Evolutionary conservation across 1,140 invertebrate species (phyloP).

Genomic region (Stratiolaelaps scimitus): DNA sequence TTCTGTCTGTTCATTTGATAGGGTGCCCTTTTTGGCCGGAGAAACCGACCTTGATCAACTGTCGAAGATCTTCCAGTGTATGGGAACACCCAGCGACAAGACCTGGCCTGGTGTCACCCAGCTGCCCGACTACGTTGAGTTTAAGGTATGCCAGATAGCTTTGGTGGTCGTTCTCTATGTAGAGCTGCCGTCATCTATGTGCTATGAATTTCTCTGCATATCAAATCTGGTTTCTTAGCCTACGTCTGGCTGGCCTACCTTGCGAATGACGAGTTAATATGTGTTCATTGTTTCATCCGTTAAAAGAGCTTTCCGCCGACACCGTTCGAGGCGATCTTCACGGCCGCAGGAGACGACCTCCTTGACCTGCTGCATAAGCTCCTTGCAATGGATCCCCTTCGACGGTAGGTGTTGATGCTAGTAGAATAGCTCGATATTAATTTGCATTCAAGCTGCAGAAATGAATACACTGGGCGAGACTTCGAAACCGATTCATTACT

Average conservation of each 20-base stretch:
- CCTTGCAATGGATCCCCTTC: slow-evolving; percentile 68
- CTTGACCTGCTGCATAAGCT: slow-evolving; percentile 65
- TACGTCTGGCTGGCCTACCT: no score
- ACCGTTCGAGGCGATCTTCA: slow-evolving; percentile 80
- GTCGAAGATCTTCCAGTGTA: slow-evolving; percentile 77
- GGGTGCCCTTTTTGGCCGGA: slow-evolving; percentile 82
- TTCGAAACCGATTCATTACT: background rate
- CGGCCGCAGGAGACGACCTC: slow-evolving; percentile 85
- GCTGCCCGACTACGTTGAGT: slow-evolving; percentile 82
- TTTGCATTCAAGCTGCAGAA: slow-evolving; percentile 3
- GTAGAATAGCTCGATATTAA: slow-evolving; percentile 23
- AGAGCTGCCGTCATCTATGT: background rate
- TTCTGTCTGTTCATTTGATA: background rate
- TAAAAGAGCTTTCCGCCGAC: slow-evolving; percentile 53
- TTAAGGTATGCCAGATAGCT: slow-evolving; percentile 50
- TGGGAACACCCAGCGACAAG: slow-evolving; percentile 81
- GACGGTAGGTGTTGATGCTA: slow-evolving; percentile 60
- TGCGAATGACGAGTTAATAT: no score
- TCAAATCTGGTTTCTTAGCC: no score
- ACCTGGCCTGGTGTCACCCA: slow-evolving; percentile 76
- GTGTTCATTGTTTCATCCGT: background rate
- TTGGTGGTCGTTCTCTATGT: background rate
- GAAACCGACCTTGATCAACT: slow-evolving; percentile 94
- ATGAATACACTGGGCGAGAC: background rate
- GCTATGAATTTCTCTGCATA: no score